Evolutionary conservation across 1,140 invertebrate genomes (phyloP), one percentile per base, ranked within the genome.

Genomic region (Drosophila serrata): DNA sequence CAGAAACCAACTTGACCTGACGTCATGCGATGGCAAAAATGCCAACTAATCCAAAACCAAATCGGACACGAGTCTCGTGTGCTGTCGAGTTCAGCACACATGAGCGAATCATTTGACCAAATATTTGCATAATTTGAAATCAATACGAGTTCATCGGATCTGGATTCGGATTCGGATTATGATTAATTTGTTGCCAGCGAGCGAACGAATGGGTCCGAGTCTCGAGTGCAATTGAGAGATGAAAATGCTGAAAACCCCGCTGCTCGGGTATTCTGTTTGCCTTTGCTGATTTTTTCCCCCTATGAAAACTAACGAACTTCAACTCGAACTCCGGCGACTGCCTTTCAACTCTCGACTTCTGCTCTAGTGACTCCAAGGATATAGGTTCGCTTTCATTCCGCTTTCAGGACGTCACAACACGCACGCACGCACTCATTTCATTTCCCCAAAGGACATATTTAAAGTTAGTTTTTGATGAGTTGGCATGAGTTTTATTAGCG

Each of bases 391-490:
- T 60, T 77, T 77, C 55, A 68, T 77, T 77, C 35, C 65, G 62
- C 65, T 49, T 55, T 55, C 65, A 65, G 65, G 65, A 69, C 59
- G 27, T 15, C 55, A n/a, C 13, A 33, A 60, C 69, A 42, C 60
- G 61, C 74, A 77, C 74, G 74, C 74, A 86, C 82, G 61, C 82
- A 82, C 57, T 70, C 79, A 42, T 76, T 67, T 76, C 59, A 79
- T 82, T 79, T 37, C 42, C 84, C 82, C 79, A 49, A 37, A 72
- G 84, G 84, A 82, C 84, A 76, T 82, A 79, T 86, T 86, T 86
- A 82, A 86, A 86, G 82, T 86, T 86, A 79, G 61, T 81, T 88
- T 85, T 79, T 86, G 82, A 86, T 86, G 82, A 88, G 84, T 88
- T 88, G 84, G 84, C 84, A 86, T 79, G 81, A 82, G 84, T 88